Evolutionary conservation across 2,888 invertebrate genomes (phyloP).

Genomic region (Chrysotoxum bicinctum): DNA sequence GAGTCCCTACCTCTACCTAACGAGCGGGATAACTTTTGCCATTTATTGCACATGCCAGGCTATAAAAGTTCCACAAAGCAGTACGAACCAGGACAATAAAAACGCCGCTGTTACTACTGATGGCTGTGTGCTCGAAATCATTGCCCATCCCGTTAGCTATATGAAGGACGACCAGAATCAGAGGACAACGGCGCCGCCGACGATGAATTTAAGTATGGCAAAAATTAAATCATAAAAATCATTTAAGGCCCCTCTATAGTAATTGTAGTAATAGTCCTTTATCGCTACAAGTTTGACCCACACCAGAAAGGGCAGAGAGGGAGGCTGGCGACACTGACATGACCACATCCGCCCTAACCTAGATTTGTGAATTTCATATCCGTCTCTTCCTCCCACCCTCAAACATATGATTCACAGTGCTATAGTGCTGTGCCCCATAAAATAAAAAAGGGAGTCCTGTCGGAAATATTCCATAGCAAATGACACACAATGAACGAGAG

Average conservation of each 20-base stretch:
- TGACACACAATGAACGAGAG: conserved; percentile 53
- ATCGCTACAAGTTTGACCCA: conserved; percentile 38
- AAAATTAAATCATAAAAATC: conserved; percentile 67
- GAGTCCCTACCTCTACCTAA: conserved; percentile 2
- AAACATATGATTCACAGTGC: conserved; percentile 9
- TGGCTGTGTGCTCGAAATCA: conserved; percentile 1
- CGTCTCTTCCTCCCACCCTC: conserved; percentile 17
- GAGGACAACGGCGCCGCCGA: not conserved
- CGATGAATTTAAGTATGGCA: conserved; percentile 42
- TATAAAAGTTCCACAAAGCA: conserved; percentile 56
- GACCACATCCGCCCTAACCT: conserved; percentile 43
- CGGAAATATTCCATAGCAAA: conserved; percentile 55
- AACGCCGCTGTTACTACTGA: conserved; percentile 28
- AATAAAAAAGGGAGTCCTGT: conserved; percentile 31
- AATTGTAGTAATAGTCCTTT: conserved; percentile 46
- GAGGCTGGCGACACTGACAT: conserved; percentile 16
- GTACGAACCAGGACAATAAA: conserved; percentile 31
- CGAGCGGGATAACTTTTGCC: conserved; percentile 48
- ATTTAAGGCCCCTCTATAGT: conserved; percentile 41
- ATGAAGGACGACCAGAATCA: not conserved
- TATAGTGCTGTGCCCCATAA: conserved; percentile 4
- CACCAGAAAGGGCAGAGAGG: not conserved
- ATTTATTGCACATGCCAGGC: conserved; percentile 66
- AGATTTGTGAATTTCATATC: conserved; percentile 52
- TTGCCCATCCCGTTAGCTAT: not conserved